A percentile compares a stretch with the other conserved stretches of the same genome.
phyloP scores from a whole-genome alignment of 2,113 vertebrate species.

The Cephalopholis sonnerati region DNA sequence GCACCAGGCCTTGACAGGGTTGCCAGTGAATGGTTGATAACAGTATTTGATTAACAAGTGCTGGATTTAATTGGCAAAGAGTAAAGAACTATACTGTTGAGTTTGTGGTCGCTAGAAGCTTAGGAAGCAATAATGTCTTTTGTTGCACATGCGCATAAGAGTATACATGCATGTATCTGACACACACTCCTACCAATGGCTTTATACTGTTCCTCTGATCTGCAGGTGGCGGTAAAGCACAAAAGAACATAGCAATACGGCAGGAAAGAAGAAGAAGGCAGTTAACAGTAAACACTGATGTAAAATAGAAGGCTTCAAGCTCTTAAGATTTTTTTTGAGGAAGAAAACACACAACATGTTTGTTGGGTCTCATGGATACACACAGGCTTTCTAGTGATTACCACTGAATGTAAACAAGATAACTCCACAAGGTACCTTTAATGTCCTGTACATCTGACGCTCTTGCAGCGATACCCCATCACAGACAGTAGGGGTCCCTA shows the following conservation, averaged over 20 bases:
- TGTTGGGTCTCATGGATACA: neutral
- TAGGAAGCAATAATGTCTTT: neutral
- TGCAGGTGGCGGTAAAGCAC: neutral
- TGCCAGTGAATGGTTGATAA: neutral
- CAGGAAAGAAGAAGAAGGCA: neutral
- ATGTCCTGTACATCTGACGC: neutral
- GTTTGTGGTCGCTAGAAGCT: neutral
- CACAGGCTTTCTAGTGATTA: neutral
- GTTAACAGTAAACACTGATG: neutral
- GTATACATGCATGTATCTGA: neutral
- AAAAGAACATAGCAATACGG: neutral
- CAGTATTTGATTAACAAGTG: neutral
- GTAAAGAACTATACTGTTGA: neutral
- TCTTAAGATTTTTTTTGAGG: too few species aligned
- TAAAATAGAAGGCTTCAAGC: neutral
- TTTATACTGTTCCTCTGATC: neutral
- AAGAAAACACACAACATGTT: too few species aligned
- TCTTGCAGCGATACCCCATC: slow-evolving; percentile 35
- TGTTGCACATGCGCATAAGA: neutral
- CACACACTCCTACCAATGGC: neutral
- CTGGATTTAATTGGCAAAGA: neutral
- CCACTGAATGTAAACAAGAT: neutral
- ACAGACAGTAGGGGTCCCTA: slow-evolving; percentile 76
- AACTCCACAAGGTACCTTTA: neutral
- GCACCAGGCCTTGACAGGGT: neutral